phyloP scores from a whole-genome alignment of 2,888 invertebrate genomes.

The Anodontia alba region DNA sequence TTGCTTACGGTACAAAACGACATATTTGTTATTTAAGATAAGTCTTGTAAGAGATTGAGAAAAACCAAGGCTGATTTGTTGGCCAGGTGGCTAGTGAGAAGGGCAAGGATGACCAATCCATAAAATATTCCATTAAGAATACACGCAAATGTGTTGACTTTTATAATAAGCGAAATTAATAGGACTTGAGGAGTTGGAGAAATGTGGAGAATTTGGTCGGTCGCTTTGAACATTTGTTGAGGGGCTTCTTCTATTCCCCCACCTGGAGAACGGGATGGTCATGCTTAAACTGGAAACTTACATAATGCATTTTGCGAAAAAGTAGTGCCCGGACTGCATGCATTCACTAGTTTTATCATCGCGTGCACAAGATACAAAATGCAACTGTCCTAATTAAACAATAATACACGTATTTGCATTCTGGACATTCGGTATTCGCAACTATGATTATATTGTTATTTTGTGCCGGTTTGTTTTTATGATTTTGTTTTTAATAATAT shows the following conservation, averaged over 20 bases:
- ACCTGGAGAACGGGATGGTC: too few species aligned
- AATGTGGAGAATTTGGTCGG: neutral
- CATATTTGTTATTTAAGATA: constrained; percentile 7
- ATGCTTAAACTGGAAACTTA: too few species aligned
- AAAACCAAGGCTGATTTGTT: neutral
- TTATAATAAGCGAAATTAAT: neutral
- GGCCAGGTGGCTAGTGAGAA: neutral
- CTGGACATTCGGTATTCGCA: too few species aligned
- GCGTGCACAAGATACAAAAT: too few species aligned
- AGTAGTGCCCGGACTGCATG: too few species aligned
- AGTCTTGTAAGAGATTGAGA: neutral
- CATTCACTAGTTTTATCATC: too few species aligned
- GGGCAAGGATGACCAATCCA: neutral
- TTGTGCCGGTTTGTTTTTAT: too few species aligned
- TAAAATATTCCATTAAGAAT: neutral
- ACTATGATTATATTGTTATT: too few species aligned
- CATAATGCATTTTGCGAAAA: too few species aligned
- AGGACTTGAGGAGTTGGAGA: neutral
- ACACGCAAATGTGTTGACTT: neutral
- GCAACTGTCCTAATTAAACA: too few species aligned
- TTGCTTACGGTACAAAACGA: neutral
- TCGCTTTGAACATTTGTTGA: neutral
- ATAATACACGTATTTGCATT: too few species aligned
- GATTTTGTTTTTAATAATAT: too few species aligned
- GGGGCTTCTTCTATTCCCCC: neutral